Base-by-base conservation (phyloP, 2,113 vertebrate species). In the Peromyscus leucopus region DNA sequence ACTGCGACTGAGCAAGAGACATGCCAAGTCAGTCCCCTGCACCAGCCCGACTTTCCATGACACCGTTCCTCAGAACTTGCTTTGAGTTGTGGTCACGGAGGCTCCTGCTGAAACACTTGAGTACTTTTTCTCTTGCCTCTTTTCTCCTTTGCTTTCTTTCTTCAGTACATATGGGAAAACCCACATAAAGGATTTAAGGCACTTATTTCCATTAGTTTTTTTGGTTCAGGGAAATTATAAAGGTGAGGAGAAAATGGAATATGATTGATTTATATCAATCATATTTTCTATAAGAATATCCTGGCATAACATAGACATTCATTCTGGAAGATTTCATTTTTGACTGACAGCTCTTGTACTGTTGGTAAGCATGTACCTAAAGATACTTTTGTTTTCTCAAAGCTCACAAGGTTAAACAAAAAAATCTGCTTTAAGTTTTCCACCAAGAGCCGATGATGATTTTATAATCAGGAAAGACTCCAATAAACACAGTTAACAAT, bases 131-230 rank as follows among this genome's bases (percentile, higher is more conserved):
- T 57, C 51, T n/a, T n/a, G 2, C 3, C 7, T 55, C 21, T 75
- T 63, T 87, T 87, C 46, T 9, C 76, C 94, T 89, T 67, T 93
- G 39, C 28, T 21, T 46, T 48, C 39, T 67, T 67, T 83, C 55
- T 9, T 39, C 36, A 61, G 39, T 22, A 67, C 78, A 84, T 92
- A 48, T 78, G 48, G 55, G 42, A 24, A 26, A 80, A 84, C 15
- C 31, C 93, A 39, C 36, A 71, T n/a, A 61, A 95, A 82, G 12
- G 26, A 87, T 65, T 97, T 91, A 93, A 93, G 48, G 16, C 42
- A 55, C 24, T 7, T 12, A 89, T 78, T 85, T 94, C 51, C 17
- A 15, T 48, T 95, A 36, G 46, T 15, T 36, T 85, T 96, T 72
- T 85, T 39, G 55, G 22, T 79, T 90, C 74, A 48, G 51, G 85